phyloP scores from a whole-genome alignment of 37 sponge, comb jelly and placozoan species.

The Amphimedon queenslandica region DNA sequence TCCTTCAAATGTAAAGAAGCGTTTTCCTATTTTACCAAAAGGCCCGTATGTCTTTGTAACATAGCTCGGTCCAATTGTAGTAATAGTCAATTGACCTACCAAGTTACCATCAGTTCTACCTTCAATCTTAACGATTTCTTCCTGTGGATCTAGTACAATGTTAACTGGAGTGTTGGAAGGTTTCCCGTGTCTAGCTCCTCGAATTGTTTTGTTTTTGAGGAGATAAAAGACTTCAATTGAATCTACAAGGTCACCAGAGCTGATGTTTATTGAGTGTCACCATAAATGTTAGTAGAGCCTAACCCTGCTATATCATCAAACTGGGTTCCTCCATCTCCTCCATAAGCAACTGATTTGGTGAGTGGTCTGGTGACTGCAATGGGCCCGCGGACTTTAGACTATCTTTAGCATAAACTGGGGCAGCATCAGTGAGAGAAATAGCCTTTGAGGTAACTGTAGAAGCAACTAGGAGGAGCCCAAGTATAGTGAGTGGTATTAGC shows the following conservation, averaged over 20 bases:
- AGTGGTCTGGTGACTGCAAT: neutral
- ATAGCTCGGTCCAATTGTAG: constrained; percentile 3
- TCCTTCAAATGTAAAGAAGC: no score
- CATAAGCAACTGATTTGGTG: neutral
- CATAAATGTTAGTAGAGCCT: no score
- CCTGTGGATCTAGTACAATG: constrained; percentile 4
- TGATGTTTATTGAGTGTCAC: constrained; percentile 7
- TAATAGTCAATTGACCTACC: constrained; percentile 4
- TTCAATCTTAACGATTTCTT: constrained; percentile 6
- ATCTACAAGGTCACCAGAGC: constrained; percentile 14
- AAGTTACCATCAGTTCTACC: constrained; percentile 9
- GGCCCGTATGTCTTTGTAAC: neutral
- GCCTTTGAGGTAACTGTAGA: no score
- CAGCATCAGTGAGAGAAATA: no score
- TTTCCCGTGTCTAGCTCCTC: constrained; percentile 4
- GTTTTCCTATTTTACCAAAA: no score
- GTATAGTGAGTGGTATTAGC: no score
- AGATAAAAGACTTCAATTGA: constrained; percentile 13
- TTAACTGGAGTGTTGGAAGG: neutral
- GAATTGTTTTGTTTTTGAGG: neutral
- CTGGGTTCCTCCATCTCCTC: neutral
- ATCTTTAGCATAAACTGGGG: neutral
- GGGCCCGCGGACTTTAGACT: neutral
- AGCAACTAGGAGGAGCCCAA: no score
- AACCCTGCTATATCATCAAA: neutral